Evolutionary conservation across 2,113 vertebrate genomes (phyloP).

Genomic region (Rallus limicola): DNA sequence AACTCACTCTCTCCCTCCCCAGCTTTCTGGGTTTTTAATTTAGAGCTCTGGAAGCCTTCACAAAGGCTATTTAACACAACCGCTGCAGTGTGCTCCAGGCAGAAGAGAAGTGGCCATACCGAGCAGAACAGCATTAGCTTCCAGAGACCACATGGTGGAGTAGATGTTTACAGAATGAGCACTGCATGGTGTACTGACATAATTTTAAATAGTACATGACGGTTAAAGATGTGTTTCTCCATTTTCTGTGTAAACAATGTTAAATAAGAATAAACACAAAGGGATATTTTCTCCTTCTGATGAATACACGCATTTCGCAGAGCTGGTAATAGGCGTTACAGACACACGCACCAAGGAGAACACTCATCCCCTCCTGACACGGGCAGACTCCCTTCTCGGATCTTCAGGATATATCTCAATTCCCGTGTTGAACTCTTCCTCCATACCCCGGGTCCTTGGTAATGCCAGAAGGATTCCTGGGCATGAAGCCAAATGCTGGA

Average conservation of each 20-base stretch:
- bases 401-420: constrained; percentile 35
- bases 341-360: not conserved
- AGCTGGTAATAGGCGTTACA: not conserved
- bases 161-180: constrained; percentile 68
- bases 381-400: not conserved
- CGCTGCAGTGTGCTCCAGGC: constrained; percentile 34
- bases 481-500: not conserved
- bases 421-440: not conserved
- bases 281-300: constrained; percentile 49
- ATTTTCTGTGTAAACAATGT: constrained; percentile 71
- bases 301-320: constrained; percentile 18
- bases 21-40: constrained; percentile 38
- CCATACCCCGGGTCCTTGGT: not conserved
- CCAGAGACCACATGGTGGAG: constrained; percentile 71
- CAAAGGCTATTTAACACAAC: constrained; percentile 40
- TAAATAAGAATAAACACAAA: constrained; percentile 71
- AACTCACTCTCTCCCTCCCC: not conserved
- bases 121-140: constrained; percentile 55
- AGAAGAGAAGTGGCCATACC: not conserved
- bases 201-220: constrained; percentile 51
- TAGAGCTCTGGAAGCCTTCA: constrained; percentile 35
- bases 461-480: not conserved
- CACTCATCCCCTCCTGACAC: not conserved
- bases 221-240: constrained; percentile 67
- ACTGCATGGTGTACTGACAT: not conserved